These are phyloP conservation scores for Drosophila bipectinata DNA, from an alignment of 1,140 invertebrate genomes.

Conservation along the genomic window DNA sequence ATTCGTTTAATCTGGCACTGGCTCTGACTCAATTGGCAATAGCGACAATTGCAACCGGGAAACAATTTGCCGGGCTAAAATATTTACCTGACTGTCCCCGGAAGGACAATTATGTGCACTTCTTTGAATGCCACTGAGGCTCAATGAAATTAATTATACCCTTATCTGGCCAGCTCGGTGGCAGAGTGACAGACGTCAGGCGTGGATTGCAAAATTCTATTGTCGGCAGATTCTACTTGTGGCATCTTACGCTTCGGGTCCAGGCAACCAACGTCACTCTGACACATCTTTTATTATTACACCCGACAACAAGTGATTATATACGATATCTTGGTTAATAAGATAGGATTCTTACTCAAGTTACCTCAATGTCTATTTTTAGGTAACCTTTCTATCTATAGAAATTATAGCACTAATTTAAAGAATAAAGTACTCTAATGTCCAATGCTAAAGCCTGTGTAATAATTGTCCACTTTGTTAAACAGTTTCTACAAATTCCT, in stretches of 20 bases:
- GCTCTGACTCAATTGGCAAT: constrained; percentile 53
- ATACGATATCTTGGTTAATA: background rate
- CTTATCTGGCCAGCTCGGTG: constrained; percentile 32
- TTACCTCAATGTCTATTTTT: no score
- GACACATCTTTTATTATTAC: constrained; percentile 2
- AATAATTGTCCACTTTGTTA: background rate
- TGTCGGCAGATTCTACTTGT: constrained; percentile 30
- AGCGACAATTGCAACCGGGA: constrained; percentile 62
- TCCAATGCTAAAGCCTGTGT: background rate
- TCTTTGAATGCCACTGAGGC: constrained; percentile 20
- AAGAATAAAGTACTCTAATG: background rate
- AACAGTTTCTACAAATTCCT: constrained; percentile 2
- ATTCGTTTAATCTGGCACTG: constrained; percentile 27
- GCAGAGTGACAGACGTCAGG: constrained; percentile 37
- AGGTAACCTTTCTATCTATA: background rate
- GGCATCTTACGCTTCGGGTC: constrained; percentile 10
- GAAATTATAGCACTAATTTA: background rate
- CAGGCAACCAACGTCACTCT: constrained; percentile 29
- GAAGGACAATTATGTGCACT: background rate
- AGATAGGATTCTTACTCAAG: background rate
- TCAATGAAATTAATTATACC: constrained; percentile 69
- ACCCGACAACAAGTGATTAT: constrained; percentile 3
- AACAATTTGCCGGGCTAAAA: constrained; percentile 56
- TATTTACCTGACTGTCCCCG: constrained; percentile 16
- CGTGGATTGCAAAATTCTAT: constrained; percentile 51